Conservation (phyloP, 2,113 vertebrate species). For the Callipepla squamata region DNA sequence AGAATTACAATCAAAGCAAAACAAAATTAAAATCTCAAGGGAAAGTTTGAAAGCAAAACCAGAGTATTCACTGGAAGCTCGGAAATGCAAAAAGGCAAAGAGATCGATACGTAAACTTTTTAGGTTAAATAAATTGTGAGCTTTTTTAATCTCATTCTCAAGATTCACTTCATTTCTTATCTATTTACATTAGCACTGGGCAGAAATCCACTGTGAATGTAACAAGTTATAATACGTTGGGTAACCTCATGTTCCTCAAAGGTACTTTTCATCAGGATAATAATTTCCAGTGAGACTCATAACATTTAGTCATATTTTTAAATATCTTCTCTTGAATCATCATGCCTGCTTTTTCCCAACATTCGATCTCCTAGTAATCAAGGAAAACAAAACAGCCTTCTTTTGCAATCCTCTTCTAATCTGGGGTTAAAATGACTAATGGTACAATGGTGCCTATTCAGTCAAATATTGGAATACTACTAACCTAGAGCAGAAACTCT, state of each 20-base stretch:
- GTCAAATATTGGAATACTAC: conserved; percentile 7
- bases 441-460: conserved; percentile 29
- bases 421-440: conserved; percentile 2
- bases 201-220: neutral
- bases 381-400: conserved; percentile 44
- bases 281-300: conserved; percentile 40
- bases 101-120: conserved; percentile 28
- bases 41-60: conserved; percentile 16
- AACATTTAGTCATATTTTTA: conserved; percentile 40
- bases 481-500: conserved; percentile 9
- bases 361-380: conserved; percentile 40
- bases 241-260: neutral
- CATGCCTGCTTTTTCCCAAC: conserved; percentile 31
- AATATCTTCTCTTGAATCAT: conserved; percentile 41
- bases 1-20: conserved; percentile 21
- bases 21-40: neutral
- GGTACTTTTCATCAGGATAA: conserved; percentile 32
- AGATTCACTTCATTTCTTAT: conserved; percentile 11
- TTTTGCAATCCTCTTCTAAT: conserved; percentile 37
- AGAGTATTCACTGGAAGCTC: conserved; percentile 8
- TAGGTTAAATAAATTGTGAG: neutral
- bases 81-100: conserved; percentile 37
- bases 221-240: neutral
- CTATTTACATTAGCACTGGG: conserved; percentile 9
- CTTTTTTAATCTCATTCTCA: neutral